phyloP scores from a whole-genome alignment of 1,140 invertebrate genomes.

The Lordiphosa collinella region DNA sequence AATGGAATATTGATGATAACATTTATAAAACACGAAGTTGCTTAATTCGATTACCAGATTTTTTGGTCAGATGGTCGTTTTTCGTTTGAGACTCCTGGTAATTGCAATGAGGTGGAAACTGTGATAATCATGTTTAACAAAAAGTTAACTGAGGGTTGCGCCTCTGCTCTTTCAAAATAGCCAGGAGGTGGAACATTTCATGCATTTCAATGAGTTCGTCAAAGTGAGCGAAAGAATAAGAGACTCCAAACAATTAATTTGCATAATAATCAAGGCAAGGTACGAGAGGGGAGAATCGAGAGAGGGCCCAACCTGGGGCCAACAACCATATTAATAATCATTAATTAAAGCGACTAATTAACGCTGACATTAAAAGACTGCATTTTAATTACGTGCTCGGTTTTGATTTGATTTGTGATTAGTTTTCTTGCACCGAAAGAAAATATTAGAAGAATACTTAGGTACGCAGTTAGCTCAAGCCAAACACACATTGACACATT shows the following conservation, averaged over 20 bases:
- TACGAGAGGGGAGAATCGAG: neutral
- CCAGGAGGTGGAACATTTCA: slow-evolving; percentile 33
- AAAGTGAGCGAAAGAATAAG: slow-evolving; percentile 36
- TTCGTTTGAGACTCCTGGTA: slow-evolving; percentile 41
- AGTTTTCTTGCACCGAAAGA: slow-evolving; percentile 2
- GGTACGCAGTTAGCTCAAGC: no score
- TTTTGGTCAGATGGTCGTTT: slow-evolving; percentile 21
- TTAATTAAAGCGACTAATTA: slow-evolving; percentile 76
- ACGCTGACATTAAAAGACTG: slow-evolving; percentile 74
- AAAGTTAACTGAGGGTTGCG: slow-evolving; percentile 18
- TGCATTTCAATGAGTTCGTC: slow-evolving; percentile 76
- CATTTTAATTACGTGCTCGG: slow-evolving; percentile 58
- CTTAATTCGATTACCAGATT: slow-evolving; percentile 74
- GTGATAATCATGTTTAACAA: slow-evolving; percentile 74
- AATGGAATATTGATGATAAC: slow-evolving; percentile 78
- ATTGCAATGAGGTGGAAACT: slow-evolving; percentile 71
- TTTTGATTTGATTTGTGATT: slow-evolving; percentile 20
- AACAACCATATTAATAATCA: slow-evolving; percentile 77
- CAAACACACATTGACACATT: no score
- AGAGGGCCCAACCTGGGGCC: slow-evolving; percentile 24
- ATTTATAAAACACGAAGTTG: slow-evolving; percentile 77
- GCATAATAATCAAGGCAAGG: slow-evolving; percentile 64
- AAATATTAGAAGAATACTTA: no score
- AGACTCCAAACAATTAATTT: slow-evolving; percentile 63
- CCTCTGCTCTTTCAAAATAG: neutral